A percentile compares a stretch with the other conserved stretches of the same genome.
These are phyloP conservation scores for Euspilapteryx auroguttella DNA, from an alignment of 2,888 invertebrate genomes.

Conservation along the genomic window DNA sequence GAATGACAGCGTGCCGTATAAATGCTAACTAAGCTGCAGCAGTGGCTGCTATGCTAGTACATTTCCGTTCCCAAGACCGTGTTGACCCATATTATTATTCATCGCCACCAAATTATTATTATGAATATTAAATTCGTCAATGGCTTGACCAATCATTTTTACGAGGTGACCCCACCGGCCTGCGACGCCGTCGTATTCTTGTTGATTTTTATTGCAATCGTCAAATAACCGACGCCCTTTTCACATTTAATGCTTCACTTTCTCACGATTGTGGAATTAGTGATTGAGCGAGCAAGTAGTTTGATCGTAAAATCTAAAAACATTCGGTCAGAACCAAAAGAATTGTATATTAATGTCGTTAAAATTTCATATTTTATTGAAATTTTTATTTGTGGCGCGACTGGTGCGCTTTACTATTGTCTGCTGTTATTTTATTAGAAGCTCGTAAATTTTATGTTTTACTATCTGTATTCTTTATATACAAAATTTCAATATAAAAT, in stretches of 20 bases:
- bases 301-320: conserved; percentile 32
- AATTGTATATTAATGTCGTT: conserved; percentile 53
- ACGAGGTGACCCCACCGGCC: conserved; percentile 25
- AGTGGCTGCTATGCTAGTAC: conserved; percentile 5
- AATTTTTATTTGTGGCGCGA: no score
- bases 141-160: conserved; percentile 50
- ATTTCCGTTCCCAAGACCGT: conserved; percentile 50
- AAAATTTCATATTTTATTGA: conserved; percentile 17
- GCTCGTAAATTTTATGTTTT: no score
- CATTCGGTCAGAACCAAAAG: conserved; percentile 6
- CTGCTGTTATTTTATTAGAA: no score
- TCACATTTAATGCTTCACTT: conserved; percentile 44
- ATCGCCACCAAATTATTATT: conserved; percentile 7
- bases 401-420: no score
- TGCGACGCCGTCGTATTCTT: conserved; percentile 19
- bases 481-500: no score
- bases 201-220: conserved; percentile 23
- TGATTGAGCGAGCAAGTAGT: conserved; percentile 31
- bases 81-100: conserved; percentile 47
- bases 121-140: conserved; percentile 24
- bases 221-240: conserved; percentile 20
- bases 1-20: no score
- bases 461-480: no score
- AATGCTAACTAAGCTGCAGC: not conserved
- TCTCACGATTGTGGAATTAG: conserved; percentile 48